Evolutionary conservation across 2,888 invertebrate species (phyloP), one percentile per base, ranked within the genome.

Genomic region (Linyphia triangularis): DNA sequence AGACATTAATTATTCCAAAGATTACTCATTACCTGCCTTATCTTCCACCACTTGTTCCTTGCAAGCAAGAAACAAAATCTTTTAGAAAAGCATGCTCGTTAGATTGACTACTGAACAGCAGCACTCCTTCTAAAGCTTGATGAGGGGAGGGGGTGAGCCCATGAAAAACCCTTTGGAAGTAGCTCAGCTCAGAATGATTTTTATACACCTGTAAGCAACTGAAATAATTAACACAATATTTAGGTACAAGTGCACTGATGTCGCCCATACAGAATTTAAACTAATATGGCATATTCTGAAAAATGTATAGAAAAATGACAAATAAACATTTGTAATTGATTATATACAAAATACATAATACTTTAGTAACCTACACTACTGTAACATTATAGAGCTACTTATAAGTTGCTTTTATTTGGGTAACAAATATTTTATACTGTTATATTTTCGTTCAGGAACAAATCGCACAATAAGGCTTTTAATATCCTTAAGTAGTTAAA

Each of bases 1-100:
- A 33, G 33, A 33, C 33, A 33, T 19, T 24, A 63, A 4, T 5
- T 24, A 22, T 63, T 30, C 1, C 19, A 4, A 57, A 73, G 9
- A 5, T 51, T 1, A 51, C 13, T 30, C 5, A n/a, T 84, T 88
- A 93, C 93, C 92, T 95, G 0, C 98, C 98, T 90, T 99, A 94
- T 79, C 98, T 95, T 4, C 98, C 98, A 0, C 99, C 99, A 91
- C 95, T 95, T 1, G 97, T 97, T 10, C 96, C 96, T 24, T 96
- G 95, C 0, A 96, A 95, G 84, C 97, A 97, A 40, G 95, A 95
- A 73, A 99, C 97, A 92, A 99, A 97, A 92, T 99, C 98, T 86
- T 96, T 95, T 78, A 99, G 95, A 93, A 99, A 99, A 90, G 97
- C 95, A 6, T 97, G 95, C 93, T 98, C 98, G 92, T 97, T 97